phyloP scores from a whole-genome alignment of 2,888 invertebrate genomes.

The Dyspetes luteomarginatus region DNA sequence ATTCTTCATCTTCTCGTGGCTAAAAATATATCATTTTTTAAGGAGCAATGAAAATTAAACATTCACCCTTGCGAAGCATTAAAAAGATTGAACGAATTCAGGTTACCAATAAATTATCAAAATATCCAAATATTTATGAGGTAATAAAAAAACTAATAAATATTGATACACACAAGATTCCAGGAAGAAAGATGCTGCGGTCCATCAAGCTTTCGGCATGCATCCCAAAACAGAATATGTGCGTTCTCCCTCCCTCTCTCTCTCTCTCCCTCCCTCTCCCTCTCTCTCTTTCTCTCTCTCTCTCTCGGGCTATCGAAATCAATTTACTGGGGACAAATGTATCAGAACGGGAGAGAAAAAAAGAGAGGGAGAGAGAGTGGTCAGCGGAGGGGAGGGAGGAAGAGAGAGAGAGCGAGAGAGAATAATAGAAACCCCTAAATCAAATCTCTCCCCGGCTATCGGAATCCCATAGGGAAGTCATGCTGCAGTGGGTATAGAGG shows the following conservation, averaged over 20 bases:
- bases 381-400: neutral
- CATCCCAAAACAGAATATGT: too few relatives aligned
- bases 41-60: too few relatives aligned
- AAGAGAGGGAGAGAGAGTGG: neutral
- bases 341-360: constrained; percentile 30
- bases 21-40: too few relatives aligned
- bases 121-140: too few relatives aligned
- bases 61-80: too few relatives aligned
- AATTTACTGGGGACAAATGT: constrained; percentile 61
- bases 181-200: too few relatives aligned
- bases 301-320: constrained; percentile 49
- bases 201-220: too few relatives aligned
- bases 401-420: constrained; percentile 43
- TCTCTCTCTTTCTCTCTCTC: constrained; percentile 28
- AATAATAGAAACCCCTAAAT: constrained; percentile 64
- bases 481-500: neutral
- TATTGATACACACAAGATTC: too few relatives aligned
- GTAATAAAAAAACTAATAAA: too few relatives aligned
- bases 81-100: too few relatives aligned
- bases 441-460: constrained; percentile 64
- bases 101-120: too few relatives aligned
- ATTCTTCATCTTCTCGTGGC: too few relatives aligned
- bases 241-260: neutral
- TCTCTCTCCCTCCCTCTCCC: neutral
- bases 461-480: constrained; percentile 55